phyloP scores from a whole-genome alignment of 2,888 invertebrate genomes.

The Ormyrus pomaceus region DNA sequence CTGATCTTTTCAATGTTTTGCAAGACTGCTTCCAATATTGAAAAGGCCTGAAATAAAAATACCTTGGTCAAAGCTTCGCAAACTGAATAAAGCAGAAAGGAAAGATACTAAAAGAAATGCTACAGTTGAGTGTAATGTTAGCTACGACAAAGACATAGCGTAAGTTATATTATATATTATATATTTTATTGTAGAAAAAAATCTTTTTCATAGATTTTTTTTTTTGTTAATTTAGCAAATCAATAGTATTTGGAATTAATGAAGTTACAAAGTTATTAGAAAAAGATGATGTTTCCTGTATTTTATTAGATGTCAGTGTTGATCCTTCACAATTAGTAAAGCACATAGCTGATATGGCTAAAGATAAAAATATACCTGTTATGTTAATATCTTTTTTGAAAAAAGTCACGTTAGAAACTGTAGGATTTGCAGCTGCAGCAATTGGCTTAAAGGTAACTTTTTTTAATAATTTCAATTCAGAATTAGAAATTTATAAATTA shows the following conservation, averaged over 20 bases:
- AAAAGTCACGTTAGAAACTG: conserved; percentile 60
- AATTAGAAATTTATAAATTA: too few species aligned
- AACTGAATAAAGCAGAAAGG: conserved; percentile 66
- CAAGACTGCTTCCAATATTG: conserved; percentile 64
- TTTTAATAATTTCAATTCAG: neutral
- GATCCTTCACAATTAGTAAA: conserved; percentile 68
- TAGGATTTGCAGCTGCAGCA: conserved; percentile 67
- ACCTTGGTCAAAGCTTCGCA: conserved; percentile 64
- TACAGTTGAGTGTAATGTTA: conserved; percentile 32
- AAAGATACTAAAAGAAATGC: conserved; percentile 58
- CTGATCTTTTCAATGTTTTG: conserved; percentile 20
- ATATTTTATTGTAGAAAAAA: neutral
- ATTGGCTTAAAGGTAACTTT: conserved; percentile 67
- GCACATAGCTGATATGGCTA: conserved; percentile 69
- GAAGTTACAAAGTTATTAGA: conserved; percentile 70
- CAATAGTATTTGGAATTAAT: conserved; percentile 68
- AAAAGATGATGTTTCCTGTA: conserved; percentile 63
- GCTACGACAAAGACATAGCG: conserved; percentile 54
- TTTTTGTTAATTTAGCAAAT: conserved; percentile 40
- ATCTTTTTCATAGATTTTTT: neutral
- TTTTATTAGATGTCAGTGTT: conserved; percentile 68
- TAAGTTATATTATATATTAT: conserved; percentile 45
- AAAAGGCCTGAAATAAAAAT: conserved; percentile 58
- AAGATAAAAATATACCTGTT: conserved; percentile 67
- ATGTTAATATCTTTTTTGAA: conserved; percentile 68